phyloP scores from a whole-genome alignment of 2,113 vertebrate species.

The Cavia porcellus region DNA sequence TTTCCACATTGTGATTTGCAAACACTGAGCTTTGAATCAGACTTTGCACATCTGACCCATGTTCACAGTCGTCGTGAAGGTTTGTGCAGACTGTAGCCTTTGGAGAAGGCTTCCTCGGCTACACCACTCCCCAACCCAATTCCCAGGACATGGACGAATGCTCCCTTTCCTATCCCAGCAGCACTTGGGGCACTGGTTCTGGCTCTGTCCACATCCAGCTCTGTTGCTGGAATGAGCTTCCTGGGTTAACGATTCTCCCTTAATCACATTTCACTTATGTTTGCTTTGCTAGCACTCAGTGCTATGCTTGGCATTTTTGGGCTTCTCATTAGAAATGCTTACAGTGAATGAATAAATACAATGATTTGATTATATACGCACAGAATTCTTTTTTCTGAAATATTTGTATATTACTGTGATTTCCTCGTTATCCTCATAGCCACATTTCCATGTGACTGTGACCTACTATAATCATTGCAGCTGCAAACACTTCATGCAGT shows the following conservation, averaged over 20 bases:
- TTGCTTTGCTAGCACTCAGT: not conserved
- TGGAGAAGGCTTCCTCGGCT: not conserved
- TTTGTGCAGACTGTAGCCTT: not conserved
- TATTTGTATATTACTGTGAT: not conserved
- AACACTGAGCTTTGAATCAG: not conserved
- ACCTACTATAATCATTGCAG: not conserved
- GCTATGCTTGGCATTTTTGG: not conserved
- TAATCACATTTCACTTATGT: not conserved
- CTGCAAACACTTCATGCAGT: not conserved
- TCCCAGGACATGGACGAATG: not conserved
- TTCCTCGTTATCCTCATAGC: not conserved
- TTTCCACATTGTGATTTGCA: not conserved
- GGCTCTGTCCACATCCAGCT: not conserved
- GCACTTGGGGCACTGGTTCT: not conserved
- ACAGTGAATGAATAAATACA: slow-evolving; percentile 33
- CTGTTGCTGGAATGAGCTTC: not conserved
- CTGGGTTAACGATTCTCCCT: not conserved
- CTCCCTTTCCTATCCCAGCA: not conserved
- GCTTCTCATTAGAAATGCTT: not conserved
- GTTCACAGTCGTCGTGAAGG: not conserved
- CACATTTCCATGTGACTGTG: not conserved
- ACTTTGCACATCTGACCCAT: not conserved
- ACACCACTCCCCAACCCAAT: not conserved
- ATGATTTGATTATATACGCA: not conserved
- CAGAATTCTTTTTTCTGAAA: not conserved